phyloP scores from a whole-genome alignment of 2,113 vertebrate species.

The Xerus inauris region DNA sequence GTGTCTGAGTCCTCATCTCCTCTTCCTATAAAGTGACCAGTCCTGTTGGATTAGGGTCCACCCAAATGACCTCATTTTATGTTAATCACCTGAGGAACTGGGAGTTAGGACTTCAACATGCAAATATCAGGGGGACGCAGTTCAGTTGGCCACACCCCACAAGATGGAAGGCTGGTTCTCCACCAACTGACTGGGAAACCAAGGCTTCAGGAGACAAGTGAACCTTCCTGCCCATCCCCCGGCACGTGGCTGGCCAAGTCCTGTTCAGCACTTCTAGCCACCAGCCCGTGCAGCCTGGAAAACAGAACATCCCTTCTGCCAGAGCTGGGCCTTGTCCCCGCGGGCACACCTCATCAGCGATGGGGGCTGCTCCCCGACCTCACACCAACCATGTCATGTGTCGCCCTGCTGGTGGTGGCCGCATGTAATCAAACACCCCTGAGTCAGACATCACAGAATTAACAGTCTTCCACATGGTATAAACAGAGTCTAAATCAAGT shows the following conservation, averaged over 20 bases:
- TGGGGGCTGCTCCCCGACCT: not conserved
- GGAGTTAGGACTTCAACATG: not conserved
- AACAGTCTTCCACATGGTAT: constrained; percentile 85
- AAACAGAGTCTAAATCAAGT: constrained; percentile 88
- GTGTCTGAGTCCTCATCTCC: not conserved
- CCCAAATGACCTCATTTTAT: rapidly evolving
- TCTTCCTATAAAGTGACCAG: not conserved
- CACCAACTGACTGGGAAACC: rapidly evolving
- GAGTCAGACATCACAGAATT: constrained; percentile 86
- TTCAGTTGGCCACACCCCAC: rapidly evolving
- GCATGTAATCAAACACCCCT: constrained; percentile 85
- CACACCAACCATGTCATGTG: constrained; percentile 27
- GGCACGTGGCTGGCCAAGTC: rapidly evolving
- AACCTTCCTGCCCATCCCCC: not conserved
- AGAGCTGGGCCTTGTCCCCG: not conserved
- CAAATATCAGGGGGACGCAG: rapidly evolving
- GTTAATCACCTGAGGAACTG: rapidly evolving
- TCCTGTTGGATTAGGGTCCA: rapidly evolving
- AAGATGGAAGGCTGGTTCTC: not conserved
- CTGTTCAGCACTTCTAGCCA: too few relatives aligned
- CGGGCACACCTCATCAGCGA: not conserved
- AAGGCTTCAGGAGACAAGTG: not conserved
- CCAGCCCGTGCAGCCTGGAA: not conserved
- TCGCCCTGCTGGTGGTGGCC: constrained; percentile 80
- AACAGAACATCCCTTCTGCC: not conserved